A percentile compares a stretch with the other conserved stretches of the same genome.
Conservation (phyloP, 2,797 vertebrate genomes). For the Mormyrus hasselquistii region DNA sequence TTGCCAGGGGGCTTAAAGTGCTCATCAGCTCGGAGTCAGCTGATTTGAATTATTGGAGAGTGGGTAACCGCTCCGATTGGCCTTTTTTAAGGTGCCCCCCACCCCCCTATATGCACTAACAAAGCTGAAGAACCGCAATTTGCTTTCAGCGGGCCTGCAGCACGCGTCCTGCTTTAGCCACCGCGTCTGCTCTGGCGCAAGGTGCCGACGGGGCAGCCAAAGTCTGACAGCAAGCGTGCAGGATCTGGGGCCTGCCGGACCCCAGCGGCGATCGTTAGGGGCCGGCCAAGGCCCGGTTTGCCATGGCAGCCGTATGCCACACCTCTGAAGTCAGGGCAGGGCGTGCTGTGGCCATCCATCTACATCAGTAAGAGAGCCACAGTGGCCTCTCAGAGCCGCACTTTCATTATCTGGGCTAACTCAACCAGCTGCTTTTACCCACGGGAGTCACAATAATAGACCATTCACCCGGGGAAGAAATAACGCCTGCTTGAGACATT, state of each 20-base stretch:
- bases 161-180: neutral
- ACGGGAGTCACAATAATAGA: neutral
- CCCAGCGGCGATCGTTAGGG: neutral
- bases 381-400: neutral
- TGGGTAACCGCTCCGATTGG: neutral
- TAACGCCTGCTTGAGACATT: neutral
- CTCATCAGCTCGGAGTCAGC: neutral
- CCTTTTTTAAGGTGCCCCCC: neutral
- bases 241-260: neutral
- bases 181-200: neutral
- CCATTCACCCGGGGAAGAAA: slow-evolving; percentile 6
- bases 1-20: neutral
- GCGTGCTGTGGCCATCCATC: neutral
- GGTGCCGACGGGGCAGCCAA: neutral
- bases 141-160: neutral
- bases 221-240: neutral
- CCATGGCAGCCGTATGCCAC: neutral
- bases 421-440: neutral
- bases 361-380: neutral
- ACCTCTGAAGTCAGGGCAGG: neutral
- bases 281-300: neutral
- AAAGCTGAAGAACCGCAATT: neutral
- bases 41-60: neutral
- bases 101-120: neutral
- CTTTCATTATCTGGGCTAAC: slow-evolving; percentile 17